Evolutionary conservation across 2,113 vertebrate genomes (phyloP).

Genomic region (Gallinago undulata): DNA sequence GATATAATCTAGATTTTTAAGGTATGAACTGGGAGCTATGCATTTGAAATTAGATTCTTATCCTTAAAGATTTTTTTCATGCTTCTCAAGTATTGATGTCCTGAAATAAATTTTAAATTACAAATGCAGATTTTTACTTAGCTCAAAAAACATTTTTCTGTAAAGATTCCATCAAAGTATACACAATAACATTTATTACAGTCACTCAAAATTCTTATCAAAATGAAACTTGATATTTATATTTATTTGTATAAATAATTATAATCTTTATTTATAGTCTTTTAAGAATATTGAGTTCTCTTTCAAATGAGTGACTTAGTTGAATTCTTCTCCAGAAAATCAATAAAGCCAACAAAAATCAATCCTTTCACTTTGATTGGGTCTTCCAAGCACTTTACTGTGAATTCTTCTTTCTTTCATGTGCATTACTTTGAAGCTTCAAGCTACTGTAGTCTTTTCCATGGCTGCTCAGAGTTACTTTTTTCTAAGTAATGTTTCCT

Average conservation of each 20-base stretch:
- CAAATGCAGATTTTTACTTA: neutral
- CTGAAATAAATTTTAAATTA: neutral
- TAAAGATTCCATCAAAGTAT: neutral
- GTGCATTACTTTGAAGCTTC: neutral
- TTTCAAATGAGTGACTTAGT: neutral
- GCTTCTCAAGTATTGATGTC: neutral
- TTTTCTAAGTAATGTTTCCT: neutral
- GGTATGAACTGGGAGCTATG: neutral
- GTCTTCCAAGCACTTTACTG: neutral
- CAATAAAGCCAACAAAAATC: constrained; percentile 2
- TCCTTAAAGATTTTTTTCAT: neutral
- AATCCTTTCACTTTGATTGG: neutral
- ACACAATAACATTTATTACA: neutral
- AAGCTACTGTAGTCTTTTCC: neutral
- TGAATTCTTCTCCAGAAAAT: constrained; percentile 23
- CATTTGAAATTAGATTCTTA: constrained; percentile 7
- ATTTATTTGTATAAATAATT: neutral
- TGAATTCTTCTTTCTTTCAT: neutral
- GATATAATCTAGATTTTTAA: neutral
- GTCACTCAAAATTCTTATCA: neutral
- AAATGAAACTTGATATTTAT: neutral
- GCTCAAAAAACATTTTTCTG: neutral
- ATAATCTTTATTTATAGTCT: neutral
- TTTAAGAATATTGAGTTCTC: constrained; percentile 7
- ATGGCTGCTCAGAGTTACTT: neutral